Evolutionary conservation across 2,797 vertebrate species (phyloP).

Genomic region (Triplophysa yarkandensis): DNA sequence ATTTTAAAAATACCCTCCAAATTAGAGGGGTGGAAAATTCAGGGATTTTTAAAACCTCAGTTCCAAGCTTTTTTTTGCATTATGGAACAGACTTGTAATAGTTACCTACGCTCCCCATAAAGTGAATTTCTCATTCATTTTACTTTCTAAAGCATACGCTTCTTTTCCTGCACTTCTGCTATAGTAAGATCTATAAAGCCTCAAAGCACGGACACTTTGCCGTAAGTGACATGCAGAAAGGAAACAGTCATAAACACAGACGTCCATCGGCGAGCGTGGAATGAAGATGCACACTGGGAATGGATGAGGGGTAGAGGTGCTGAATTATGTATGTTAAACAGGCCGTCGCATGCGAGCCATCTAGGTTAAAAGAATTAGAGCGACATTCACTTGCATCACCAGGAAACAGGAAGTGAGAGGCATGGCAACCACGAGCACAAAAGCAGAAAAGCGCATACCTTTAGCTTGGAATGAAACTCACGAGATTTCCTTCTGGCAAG

Average conservation of each 20-base stretch:
- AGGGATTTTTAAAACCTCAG: slow-evolving; percentile 30
- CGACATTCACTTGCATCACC: slow-evolving; percentile 84
- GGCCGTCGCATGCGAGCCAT: slow-evolving; percentile 77
- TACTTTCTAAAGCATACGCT: slow-evolving; percentile 32
- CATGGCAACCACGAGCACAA: slow-evolving; percentile 96
- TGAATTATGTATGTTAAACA: slow-evolving; percentile 72
- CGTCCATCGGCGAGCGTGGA: slow-evolving; percentile 33
- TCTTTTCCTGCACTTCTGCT: slow-evolving; percentile 35
- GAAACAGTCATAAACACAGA: slow-evolving; percentile 44
- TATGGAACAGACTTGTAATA: slow-evolving; percentile 41
- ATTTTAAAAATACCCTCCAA: slow-evolving; percentile 19
- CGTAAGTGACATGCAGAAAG: slow-evolving; percentile 42
- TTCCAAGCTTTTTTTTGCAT: slow-evolving; percentile 9
- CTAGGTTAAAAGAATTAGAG: slow-evolving; percentile 83
- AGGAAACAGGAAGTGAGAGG: slow-evolving; percentile 92
- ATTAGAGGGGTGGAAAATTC: slow-evolving; percentile 31
- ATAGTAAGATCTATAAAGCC: slow-evolving; percentile 39
- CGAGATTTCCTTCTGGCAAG: slow-evolving; percentile 99
- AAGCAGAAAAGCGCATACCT: slow-evolving; percentile 99
- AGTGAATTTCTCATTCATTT: slow-evolving; percentile 42
- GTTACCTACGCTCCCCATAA: slow-evolving; percentile 18
- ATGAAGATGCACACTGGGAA: slow-evolving; percentile 24
- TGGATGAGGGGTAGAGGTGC: slow-evolving; percentile 40
- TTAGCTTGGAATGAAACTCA: slow-evolving; percentile 99
- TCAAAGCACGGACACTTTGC: slow-evolving; percentile 61